Conservation (phyloP, 2,888 invertebrate species). For the Agriopis aurantiaria region DNA sequence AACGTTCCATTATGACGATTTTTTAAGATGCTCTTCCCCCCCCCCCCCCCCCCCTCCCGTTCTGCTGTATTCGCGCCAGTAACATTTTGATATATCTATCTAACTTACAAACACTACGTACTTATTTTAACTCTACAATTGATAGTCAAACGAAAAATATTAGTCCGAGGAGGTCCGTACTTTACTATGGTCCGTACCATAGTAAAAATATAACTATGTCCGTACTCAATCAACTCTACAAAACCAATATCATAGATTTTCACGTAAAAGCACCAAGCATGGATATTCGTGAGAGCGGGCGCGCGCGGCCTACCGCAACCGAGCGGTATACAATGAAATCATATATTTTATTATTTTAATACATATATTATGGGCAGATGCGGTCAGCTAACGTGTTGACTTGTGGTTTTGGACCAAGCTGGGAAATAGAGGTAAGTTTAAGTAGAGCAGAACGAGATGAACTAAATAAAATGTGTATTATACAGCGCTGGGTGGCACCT, state of each 20-base stretch:
- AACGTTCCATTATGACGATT: no score
- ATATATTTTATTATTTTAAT: slow-evolving; percentile 34
- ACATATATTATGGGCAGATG: slow-evolving; percentile 41
- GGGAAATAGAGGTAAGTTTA: slow-evolving; percentile 16
- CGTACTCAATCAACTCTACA: slow-evolving; percentile 14
- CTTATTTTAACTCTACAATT: no score
- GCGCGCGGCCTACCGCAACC: slow-evolving; percentile 53
- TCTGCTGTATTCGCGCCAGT: no score
- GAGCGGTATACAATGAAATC: slow-evolving; percentile 28
- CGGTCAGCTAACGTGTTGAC: slow-evolving; percentile 44
- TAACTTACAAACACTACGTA: no score
- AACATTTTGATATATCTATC: no score
- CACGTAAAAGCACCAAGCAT: slow-evolving; percentile 37
- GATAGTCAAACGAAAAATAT: not conserved
- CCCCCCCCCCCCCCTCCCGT: no score
- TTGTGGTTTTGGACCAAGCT: slow-evolving; percentile 45
- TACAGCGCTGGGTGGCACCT: not conserved
- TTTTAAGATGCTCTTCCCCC: no score
- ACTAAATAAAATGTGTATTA: not conserved
- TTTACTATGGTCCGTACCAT: no score
- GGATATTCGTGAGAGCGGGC: slow-evolving; percentile 59
- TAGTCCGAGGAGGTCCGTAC: not conserved
- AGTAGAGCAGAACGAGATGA: slow-evolving; percentile 14
- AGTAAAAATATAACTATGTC: no score
- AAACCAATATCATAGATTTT: slow-evolving; percentile 44